Evolutionary conservation across 2,797 vertebrate genomes (phyloP), one percentile per base, ranked within the genome.

Genomic region (Rallus crepitans): DNA sequence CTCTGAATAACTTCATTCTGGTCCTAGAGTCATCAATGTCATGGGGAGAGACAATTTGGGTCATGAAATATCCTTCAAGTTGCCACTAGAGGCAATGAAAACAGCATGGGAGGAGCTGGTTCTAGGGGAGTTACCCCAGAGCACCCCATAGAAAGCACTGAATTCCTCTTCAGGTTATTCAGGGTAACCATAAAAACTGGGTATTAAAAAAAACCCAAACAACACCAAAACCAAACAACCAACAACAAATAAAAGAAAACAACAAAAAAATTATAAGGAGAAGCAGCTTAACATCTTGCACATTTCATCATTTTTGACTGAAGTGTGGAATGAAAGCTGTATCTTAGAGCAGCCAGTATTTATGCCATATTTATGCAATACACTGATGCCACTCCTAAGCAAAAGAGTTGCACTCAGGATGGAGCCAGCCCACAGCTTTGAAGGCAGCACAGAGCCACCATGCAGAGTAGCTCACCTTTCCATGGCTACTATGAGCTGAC

Each of bases 1-100:
- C 50, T 89, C 91, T 94, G 85, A 83, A 91, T 91, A 91, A 90
- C 93, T 94, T 93, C 68, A 83, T 94, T 93, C 57, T 75, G 25
- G 20, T 75, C 76, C 69, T 71, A 5, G n/a, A 95, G 81, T 66
- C 66, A 89, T 92, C 82, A 48, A 0, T 82, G 77, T 84, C 50
- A 6, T 18, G 37, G 76, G 65, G 42, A 90, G 77, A 93, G 82
- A 87, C 73, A 82, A 76, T 92, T 94, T 88, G 63, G 88, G 94
- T 82, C 85, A 70, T 25, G 80, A 89, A 72, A 84, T 82, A 79
- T 35, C 77, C 83, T 95, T 87, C 52, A 59, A 55, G 56, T 3
- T 87, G 70, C 45, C 77, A 40, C 59, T 28, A 48, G 66, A 76
- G 86, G 86, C 59, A 6, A 64, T 47, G 86, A 70, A 70, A 86